Conservation (phyloP, 2,888 invertebrate species). For the Troilus luridus region DNA sequence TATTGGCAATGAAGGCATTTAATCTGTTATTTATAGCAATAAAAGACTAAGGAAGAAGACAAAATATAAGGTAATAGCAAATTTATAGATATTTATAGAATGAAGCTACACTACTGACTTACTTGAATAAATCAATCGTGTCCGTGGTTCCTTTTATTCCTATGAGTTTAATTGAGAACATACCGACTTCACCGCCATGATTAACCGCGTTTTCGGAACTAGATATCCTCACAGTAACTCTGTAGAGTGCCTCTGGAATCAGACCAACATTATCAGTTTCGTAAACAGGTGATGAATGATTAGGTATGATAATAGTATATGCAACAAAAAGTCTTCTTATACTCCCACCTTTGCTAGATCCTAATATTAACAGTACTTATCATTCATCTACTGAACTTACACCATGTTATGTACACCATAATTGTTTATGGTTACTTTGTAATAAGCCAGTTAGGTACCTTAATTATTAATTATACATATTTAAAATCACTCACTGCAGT, state of each 20-base stretch:
- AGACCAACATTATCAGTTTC: not conserved
- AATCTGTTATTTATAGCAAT: too few relatives aligned
- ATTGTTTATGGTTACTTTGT: not conserved
- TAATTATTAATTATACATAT: not conserved
- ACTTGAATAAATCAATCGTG: constrained; percentile 73
- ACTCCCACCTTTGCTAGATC: too few relatives aligned
- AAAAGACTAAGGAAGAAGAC: too few relatives aligned
- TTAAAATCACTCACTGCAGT: constrained; percentile 79
- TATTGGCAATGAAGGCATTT: too few relatives aligned
- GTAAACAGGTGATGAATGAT: too few relatives aligned
- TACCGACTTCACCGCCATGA: constrained; percentile 86
- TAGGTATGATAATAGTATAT: too few relatives aligned
- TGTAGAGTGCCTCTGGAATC: constrained; percentile 82
- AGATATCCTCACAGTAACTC: constrained; percentile 81
- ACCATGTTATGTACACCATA: not conserved
- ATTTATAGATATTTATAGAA: not conserved
- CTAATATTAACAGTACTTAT: too few relatives aligned
- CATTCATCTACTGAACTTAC: too few relatives aligned
- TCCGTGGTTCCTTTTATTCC: constrained; percentile 76
- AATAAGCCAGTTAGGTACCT: constrained; percentile 16
- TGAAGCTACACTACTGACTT: constrained; percentile 61
- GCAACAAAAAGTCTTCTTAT: too few relatives aligned
- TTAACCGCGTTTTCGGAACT: constrained; percentile 78
- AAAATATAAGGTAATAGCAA: too few relatives aligned
- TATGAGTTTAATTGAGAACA: constrained; percentile 78